Conservation (phyloP, 2,888 invertebrate genomes). For the Drosophila colorata region DNA sequence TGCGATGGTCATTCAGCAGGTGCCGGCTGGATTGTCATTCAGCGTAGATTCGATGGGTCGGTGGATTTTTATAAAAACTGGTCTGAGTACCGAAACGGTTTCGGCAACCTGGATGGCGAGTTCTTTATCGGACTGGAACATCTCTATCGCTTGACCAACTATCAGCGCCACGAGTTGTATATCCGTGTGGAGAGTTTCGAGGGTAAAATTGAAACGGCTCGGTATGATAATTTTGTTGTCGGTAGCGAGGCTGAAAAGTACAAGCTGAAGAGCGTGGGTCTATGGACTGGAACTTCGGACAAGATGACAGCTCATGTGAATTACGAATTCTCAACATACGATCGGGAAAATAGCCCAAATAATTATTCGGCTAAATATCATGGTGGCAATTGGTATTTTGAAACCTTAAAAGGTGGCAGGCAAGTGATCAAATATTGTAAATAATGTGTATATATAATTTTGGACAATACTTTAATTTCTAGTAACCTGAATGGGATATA, state of each 20-base stretch:
- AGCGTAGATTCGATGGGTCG: not conserved
- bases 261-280: not conserved
- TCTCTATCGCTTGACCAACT: not conserved
- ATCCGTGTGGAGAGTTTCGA: not conserved
- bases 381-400: constrained; percentile 2
- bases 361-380: not conserved
- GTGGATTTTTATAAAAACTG: not conserved
- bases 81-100: not conserved
- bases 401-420: too few relatives aligned
- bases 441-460: too few relatives aligned
- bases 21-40: constrained; percentile 6
- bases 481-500: too few relatives aligned
- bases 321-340: not conserved
- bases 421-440: too few relatives aligned
- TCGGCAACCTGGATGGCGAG: not conserved
- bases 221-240: not conserved
- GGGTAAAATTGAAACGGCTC: not conserved
- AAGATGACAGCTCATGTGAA: not conserved
- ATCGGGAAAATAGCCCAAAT: not conserved
- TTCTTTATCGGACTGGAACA: not conserved
- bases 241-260: not conserved
- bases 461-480: too few relatives aligned
- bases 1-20: not conserved
- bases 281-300: not conserved
- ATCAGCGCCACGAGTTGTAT: not conserved